Conservation (phyloP, 1,140 invertebrate species). For the Cherax quadricarinatus region DNA sequence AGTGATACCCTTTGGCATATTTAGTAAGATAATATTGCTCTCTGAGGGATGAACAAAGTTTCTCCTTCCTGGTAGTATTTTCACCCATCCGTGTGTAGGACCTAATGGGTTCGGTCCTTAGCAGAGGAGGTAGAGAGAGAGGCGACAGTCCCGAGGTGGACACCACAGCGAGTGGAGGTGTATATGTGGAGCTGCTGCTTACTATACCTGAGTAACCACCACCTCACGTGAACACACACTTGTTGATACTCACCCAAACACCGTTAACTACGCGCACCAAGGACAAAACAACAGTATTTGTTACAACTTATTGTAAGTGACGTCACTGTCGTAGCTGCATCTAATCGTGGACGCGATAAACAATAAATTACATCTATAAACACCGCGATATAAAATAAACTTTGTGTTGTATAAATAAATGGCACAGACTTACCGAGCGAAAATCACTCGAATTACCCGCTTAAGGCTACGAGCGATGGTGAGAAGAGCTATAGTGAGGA, state of each 20-base stretch:
- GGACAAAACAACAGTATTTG: no score
- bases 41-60: not conserved
- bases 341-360: no score
- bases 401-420: not conserved
- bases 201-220: not conserved
- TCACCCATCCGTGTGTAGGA: not conserved
- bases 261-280: not conserved
- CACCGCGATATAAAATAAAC: no score
- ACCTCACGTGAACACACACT: not conserved
- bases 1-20: no score
- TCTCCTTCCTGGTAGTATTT: not conserved
- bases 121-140: not conserved
- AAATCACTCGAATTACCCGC: not conserved
- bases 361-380: no score
- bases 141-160: not conserved
- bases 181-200: not conserved
- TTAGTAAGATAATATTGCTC: no score
- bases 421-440: not conserved
- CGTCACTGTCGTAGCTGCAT: no score
- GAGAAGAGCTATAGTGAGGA: not conserved
- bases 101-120: not conserved
- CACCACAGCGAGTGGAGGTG: not conserved
- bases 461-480: not conserved
- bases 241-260: not conserved
- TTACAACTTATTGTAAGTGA: no score